Conservation (phyloP, 2,888 invertebrate species). For the Scaptomyza cyrtandrae region DNA sequence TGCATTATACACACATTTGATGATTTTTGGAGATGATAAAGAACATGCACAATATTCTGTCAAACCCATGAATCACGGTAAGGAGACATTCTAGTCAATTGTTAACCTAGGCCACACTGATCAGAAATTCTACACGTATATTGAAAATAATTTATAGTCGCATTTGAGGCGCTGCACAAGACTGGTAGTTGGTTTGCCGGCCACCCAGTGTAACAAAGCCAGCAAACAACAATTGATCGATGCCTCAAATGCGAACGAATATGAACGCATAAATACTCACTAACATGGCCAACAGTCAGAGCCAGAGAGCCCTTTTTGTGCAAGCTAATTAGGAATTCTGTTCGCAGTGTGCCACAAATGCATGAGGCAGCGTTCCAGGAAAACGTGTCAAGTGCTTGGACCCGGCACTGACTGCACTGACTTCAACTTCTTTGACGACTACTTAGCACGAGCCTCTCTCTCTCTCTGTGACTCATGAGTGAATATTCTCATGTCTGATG, state of each 20-base stretch:
- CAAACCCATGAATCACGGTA: constrained; percentile 50
- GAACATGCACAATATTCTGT: constrained; percentile 24
- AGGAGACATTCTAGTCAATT: constrained; percentile 35
- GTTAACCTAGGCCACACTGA: constrained; percentile 31
- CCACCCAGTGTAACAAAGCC: constrained; percentile 52
- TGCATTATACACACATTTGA: neutral
- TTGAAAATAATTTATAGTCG: constrained; percentile 70
- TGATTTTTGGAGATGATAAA: constrained; percentile 17
- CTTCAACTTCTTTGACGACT: neutral
- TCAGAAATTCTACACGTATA: constrained; percentile 64
- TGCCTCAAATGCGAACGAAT: constrained; percentile 51
- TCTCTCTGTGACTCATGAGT: constrained; percentile 58
- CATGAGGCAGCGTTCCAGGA: constrained; percentile 64
- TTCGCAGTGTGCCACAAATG: constrained; percentile 45
- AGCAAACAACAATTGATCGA: constrained; percentile 64
- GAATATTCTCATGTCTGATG: constrained; percentile 68
- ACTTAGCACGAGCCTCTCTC: constrained; percentile 58
- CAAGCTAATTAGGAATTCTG: constrained; percentile 69
- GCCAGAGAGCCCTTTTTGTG: constrained; percentile 32
- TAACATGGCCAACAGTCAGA: constrained; percentile 24
- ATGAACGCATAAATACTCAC: constrained; percentile 69
- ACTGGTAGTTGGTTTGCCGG: constrained; percentile 54
- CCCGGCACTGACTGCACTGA: constrained; percentile 9
- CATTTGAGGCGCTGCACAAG: constrained; percentile 64
- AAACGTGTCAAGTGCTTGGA: constrained; percentile 69